Conservation (phyloP, 2,888 invertebrate species). For the Metacarcinus magister region DNA sequence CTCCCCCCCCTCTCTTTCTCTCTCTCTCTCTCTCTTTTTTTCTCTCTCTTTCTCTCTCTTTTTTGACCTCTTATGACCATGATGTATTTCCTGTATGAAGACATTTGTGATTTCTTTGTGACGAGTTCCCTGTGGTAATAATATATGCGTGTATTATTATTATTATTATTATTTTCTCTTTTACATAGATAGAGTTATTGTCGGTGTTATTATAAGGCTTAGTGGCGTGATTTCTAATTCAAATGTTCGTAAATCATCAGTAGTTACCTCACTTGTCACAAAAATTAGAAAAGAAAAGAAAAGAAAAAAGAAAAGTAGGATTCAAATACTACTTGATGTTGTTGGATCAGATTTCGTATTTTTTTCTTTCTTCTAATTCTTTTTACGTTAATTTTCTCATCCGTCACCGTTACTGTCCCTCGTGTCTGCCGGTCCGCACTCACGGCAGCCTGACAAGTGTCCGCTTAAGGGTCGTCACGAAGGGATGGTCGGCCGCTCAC, state of each 20-base stretch:
- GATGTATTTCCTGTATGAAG: neutral
- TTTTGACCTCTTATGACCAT: neutral
- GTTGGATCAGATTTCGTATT: neutral
- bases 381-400: neutral
- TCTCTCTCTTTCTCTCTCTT: neutral
- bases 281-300: too few relatives aligned
- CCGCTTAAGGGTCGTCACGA: neutral
- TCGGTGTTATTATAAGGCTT: too few relatives aligned
- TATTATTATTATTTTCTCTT: neutral
- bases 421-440: neutral
- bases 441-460: neutral
- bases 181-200: too few relatives aligned
- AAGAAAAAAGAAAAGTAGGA: too few relatives aligned
- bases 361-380: neutral
- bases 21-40: constrained; percentile 50
- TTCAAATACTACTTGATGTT: neutral
- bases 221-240: too few relatives aligned
- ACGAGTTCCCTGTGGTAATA: neutral
- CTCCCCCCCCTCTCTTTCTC: neutral
- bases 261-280: too few relatives aligned
- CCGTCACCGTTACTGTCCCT: neutral
- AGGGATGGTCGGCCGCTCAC: neutral
- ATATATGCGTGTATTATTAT: neutral
- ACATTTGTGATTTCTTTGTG: neutral
- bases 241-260: too few relatives aligned